Percentiles rank a stretch among this genome's conserved stretches.
Conservation (phyloP, 1,140 invertebrate species). For the Asbolus verrucosus region DNA sequence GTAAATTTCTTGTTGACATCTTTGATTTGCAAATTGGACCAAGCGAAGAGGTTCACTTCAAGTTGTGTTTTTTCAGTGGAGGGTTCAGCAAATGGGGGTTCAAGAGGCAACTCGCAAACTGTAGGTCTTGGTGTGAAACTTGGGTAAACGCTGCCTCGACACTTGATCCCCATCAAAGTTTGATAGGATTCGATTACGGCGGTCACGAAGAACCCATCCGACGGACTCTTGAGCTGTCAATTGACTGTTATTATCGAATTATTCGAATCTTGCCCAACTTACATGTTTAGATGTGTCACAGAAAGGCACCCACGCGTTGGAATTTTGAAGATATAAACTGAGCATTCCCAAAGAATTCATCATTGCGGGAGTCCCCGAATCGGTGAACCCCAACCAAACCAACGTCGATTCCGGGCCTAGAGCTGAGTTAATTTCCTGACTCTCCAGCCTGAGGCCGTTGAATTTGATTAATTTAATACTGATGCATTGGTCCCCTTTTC, state of each 20-base stretch:
- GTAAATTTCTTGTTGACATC: slow-evolving; percentile 74
- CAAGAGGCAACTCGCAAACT: slow-evolving; percentile 76
- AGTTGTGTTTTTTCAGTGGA: slow-evolving; percentile 83
- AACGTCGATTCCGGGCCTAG: slow-evolving; percentile 78
- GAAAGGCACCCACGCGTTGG: slow-evolving; percentile 82
- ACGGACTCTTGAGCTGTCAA: slow-evolving; percentile 66
- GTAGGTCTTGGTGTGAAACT: slow-evolving; percentile 87
- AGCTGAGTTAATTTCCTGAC: slow-evolving; percentile 72
- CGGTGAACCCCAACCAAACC: slow-evolving; percentile 86
- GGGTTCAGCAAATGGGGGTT: slow-evolving; percentile 84
- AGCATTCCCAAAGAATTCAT: slow-evolving; percentile 78
- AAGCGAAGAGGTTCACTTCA: slow-evolving; percentile 81
- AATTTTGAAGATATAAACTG: slow-evolving; percentile 73
- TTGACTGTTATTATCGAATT: too few relatives aligned
- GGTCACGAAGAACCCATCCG: slow-evolving; percentile 86
- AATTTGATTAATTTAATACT: slow-evolving; percentile 67
- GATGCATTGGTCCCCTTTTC: slow-evolving; percentile 71
- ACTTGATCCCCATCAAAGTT: slow-evolving; percentile 84
- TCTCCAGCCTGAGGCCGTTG: slow-evolving; percentile 64
- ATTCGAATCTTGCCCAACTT: slow-evolving; percentile 62
- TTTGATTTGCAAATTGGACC: slow-evolving; percentile 71
- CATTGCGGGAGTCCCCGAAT: slow-evolving; percentile 79
- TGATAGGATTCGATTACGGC: slow-evolving; percentile 81
- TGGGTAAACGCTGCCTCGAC: slow-evolving; percentile 90
- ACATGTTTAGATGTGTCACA: slow-evolving; percentile 78